Conservation (phyloP, 2,797 vertebrate species). For the Pempheris klunzingeri region DNA sequence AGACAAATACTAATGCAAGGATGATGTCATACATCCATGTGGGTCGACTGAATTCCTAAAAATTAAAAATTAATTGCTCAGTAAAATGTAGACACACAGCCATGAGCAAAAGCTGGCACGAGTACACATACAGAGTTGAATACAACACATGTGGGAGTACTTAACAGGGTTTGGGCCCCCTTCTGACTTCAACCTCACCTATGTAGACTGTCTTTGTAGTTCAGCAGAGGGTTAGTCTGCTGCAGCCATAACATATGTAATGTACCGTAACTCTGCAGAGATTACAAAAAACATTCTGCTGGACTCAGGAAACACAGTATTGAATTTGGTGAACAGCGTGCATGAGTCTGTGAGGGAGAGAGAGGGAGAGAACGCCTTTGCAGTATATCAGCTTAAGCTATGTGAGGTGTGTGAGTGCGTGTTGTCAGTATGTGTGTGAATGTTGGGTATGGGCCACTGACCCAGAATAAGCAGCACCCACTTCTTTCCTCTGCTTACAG, state of each 20-base stretch:
- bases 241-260: slow-evolving; percentile 74
- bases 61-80: slow-evolving; percentile 17
- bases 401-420: slow-evolving; percentile 15
- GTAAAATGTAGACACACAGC: slow-evolving; percentile 29
- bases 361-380: background rate
- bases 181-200: slow-evolving; percentile 60
- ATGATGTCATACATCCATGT: slow-evolving; percentile 21
- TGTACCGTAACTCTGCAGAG: slow-evolving; percentile 57
- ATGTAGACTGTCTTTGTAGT: slow-evolving; percentile 54
- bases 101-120: slow-evolving; percentile 32
- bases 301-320: slow-evolving; percentile 36
- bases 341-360: background rate
- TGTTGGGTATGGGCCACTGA: slow-evolving; percentile 40
- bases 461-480: slow-evolving; percentile 45
- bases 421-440: slow-evolving; percentile 20
- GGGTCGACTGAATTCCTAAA: slow-evolving; percentile 10
- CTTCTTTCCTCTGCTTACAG: slow-evolving; percentile 46
- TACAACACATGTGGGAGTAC: slow-evolving; percentile 62
- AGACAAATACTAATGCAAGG: slow-evolving; percentile 4
- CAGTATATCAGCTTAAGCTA: slow-evolving; percentile 17
- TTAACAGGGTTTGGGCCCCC: slow-evolving; percentile 47
- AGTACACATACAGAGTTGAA: slow-evolving; percentile 17
- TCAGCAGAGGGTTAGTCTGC: slow-evolving; percentile 58
- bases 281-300: slow-evolving; percentile 59
- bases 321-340: background rate